A percentile compares a stretch with the other conserved stretches of the same genome.
These are phyloP conservation scores for Columba livia DNA, from an alignment of 2,113 vertebrate genomes.

Conservation along the genomic window DNA sequence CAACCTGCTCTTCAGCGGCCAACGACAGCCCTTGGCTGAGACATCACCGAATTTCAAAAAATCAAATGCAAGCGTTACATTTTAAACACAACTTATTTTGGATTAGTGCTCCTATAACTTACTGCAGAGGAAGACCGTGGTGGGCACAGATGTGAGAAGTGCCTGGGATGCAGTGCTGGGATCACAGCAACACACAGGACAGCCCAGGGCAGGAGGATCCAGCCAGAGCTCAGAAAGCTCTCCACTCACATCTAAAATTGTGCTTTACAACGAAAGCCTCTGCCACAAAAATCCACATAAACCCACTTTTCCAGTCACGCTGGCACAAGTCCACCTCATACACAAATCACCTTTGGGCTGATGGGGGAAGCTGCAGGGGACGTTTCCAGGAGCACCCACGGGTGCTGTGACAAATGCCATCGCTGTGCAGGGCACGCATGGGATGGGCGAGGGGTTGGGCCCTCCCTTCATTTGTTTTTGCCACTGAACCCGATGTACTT, in stretches of 20 bases:
- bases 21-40: not conserved
- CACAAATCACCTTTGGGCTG: not conserved
- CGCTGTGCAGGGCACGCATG: fast-evolving
- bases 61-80: not conserved
- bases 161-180: not conserved
- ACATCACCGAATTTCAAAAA: not conserved
- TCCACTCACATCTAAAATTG: not conserved
- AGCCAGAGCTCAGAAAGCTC: not conserved
- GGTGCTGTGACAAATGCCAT: not conserved
- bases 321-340: not conserved
- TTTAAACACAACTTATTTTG: not conserved
- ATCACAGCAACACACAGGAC: not conserved
- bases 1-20: not conserved
- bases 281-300: not conserved
- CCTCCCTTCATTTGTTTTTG: not conserved
- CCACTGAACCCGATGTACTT: not conserved
- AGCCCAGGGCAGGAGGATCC: not conserved
- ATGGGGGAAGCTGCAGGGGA: not conserved
- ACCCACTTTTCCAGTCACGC: not conserved
- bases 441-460: not conserved
- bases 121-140: not conserved
- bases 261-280: not conserved
- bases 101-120: not conserved
- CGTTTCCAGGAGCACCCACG: not conserved
- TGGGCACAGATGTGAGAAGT: not conserved